Conservation (phyloP, 1,140 invertebrate genomes). For the Aphelenchoides besseyi region DNA sequence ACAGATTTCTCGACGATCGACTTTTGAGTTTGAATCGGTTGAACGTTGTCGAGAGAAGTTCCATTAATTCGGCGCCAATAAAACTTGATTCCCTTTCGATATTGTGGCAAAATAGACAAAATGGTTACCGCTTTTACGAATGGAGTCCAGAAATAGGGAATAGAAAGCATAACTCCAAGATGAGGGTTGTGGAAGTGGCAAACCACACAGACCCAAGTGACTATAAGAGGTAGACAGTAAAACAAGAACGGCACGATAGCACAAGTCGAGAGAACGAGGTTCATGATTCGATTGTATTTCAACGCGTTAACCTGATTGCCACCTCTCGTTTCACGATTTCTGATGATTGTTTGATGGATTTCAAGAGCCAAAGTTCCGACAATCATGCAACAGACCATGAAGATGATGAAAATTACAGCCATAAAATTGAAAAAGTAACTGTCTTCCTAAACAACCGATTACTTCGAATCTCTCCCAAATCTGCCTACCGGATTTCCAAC, state of each 20-base stretch:
- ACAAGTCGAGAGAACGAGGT: neutral
- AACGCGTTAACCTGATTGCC: neutral
- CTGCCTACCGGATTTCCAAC: constrained; percentile 4
- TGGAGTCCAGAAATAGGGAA: neutral
- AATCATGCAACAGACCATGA: neutral
- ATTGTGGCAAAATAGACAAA: neutral
- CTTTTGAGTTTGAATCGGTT: neutral
- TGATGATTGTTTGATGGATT: constrained; percentile 3
- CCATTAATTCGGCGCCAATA: neutral
- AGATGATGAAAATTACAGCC: neutral
- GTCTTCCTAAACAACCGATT: neutral
- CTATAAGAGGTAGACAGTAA: neutral
- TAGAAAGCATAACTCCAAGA: neutral
- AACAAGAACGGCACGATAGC: neutral
- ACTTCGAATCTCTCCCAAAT: neutral
- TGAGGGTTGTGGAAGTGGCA: neutral
- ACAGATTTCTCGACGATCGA: neutral
- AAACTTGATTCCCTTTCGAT: neutral
- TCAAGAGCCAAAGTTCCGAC: neutral
- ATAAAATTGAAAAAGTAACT: neutral
- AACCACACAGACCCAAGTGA: neutral
- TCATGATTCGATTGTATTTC: constrained; percentile 7
- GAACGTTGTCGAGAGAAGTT: neutral
- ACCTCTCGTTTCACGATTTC: neutral
- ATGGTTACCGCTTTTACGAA: neutral